phyloP scores from a whole-genome alignment of 2,888 invertebrate species.

The Pyrocoelia pectoralis region DNA sequence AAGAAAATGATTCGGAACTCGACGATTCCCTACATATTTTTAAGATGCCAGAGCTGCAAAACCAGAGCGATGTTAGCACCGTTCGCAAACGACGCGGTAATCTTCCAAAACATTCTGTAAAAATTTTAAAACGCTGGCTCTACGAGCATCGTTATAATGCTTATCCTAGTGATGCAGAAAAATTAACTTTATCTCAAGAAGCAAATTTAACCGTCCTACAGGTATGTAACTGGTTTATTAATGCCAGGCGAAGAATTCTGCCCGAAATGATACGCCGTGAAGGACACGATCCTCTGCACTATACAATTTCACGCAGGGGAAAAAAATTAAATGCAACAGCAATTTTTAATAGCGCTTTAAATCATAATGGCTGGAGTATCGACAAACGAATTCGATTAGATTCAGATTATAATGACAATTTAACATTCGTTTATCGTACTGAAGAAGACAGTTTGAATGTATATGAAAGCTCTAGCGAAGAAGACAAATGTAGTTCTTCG shows the following conservation, averaged over 20 bases:
- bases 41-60: constrained; percentile 43
- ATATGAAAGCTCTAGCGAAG: constrained; percentile 80
- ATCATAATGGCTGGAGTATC: constrained; percentile 42
- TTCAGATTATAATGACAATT: constrained; percentile 67
- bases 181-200: constrained; percentile 77
- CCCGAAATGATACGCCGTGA: constrained; percentile 94
- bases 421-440: constrained; percentile 67
- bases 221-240: constrained; percentile 97
- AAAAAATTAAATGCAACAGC: constrained; percentile 71
- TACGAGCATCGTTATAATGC: constrained; percentile 95
- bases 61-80: constrained; percentile 54
- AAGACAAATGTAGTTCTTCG: constrained; percentile 79
- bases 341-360: constrained; percentile 32
- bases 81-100: constrained; percentile 88
- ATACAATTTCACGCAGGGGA: constrained; percentile 89
- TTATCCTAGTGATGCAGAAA: constrained; percentile 93
- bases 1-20: constrained; percentile 68
- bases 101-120: constrained; percentile 91
- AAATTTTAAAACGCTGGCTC: constrained; percentile 90
- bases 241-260: constrained; percentile 88
- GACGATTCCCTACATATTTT: constrained; percentile 50
- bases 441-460: constrained; percentile 74
- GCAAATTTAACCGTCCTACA: constrained; percentile 91
- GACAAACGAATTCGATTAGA: constrained; percentile 59
- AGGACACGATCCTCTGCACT: constrained; percentile 90